A percentile compares a stretch with the other conserved stretches of the same genome.
Conservation (phyloP, 23 tunicate species). For the Halocynthia aurantium region DNA sequence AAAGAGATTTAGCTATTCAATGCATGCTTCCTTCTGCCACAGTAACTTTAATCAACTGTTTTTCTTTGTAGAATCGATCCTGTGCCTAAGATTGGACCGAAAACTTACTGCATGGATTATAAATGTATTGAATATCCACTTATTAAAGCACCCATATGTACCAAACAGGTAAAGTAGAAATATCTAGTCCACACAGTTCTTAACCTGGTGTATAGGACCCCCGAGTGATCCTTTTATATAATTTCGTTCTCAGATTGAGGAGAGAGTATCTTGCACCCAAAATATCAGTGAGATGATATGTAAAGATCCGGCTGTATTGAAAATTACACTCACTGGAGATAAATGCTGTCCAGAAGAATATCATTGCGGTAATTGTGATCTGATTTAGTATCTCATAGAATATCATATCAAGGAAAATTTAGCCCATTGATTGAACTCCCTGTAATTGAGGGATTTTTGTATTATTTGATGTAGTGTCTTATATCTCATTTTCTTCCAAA, state of each 20-base stretch:
- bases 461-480: not conserved
- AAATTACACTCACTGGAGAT: conserved; percentile 24
- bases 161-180: conserved; percentile 22
- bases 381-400: not conserved
- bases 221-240: not conserved
- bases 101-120: conserved; percentile 43
- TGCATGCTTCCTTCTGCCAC: too few relatives aligned
- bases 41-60: too few relatives aligned
- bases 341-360: conserved; percentile 50
- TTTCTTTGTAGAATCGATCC: conserved; percentile 20
- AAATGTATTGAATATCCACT: conserved; percentile 34
- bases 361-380: conserved; percentile 28
- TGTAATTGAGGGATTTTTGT: not conserved
- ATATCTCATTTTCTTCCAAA: not conserved
- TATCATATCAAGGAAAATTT: not conserved
- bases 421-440: too few relatives aligned
- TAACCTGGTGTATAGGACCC: not conserved
- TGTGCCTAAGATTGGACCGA: conserved; percentile 36
- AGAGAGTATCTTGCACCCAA: conserved; percentile 10
- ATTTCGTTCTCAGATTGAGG: conserved; percentile 10
- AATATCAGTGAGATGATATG: conserved; percentile 12
- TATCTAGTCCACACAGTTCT: not conserved
- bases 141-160: conserved; percentile 38
- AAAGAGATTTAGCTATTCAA: too few relatives aligned
- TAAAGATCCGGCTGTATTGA: conserved; percentile 21